Evolutionary conservation across 2,888 invertebrate genomes (phyloP).

Genomic region (Lamellibrachia satsuma): DNA sequence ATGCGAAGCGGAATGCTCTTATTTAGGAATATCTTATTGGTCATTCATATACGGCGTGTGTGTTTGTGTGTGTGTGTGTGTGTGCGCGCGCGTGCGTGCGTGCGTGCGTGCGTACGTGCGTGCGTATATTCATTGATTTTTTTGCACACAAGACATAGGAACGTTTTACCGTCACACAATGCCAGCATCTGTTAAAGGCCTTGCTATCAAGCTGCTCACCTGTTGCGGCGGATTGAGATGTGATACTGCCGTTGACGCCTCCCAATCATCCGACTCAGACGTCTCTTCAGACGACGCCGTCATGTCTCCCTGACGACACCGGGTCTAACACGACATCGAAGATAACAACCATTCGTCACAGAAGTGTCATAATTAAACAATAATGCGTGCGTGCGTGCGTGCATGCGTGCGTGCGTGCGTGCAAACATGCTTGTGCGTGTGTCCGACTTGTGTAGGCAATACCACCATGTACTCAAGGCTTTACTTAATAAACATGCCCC

Average conservation of each 20-base stretch:
- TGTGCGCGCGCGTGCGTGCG: too few relatives aligned
- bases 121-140: too few relatives aligned
- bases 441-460: background rate
- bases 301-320: background rate
- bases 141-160: background rate
- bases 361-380: background rate
- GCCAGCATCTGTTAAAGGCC: background rate
- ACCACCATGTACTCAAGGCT: background rate
- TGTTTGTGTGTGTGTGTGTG: too few relatives aligned
- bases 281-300: background rate
- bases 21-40: too few relatives aligned
- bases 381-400: background rate
- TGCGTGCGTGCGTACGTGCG: too few relatives aligned
- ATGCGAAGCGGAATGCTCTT: too few relatives aligned
- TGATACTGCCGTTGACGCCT: background rate
- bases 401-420: slow-evolving; percentile 8
- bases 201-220: background rate
- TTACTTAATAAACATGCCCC: too few relatives aligned
- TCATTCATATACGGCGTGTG: too few relatives aligned
- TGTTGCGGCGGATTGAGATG: background rate
- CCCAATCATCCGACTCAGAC: background rate
- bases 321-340: background rate
- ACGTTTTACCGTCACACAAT: background rate
- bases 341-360: background rate
- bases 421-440: background rate